Percentiles rank a stretch among this genome's conserved stretches.
Conservation (phyloP, 2,113 vertebrate species). For the Neomonachus schauinslandi region DNA sequence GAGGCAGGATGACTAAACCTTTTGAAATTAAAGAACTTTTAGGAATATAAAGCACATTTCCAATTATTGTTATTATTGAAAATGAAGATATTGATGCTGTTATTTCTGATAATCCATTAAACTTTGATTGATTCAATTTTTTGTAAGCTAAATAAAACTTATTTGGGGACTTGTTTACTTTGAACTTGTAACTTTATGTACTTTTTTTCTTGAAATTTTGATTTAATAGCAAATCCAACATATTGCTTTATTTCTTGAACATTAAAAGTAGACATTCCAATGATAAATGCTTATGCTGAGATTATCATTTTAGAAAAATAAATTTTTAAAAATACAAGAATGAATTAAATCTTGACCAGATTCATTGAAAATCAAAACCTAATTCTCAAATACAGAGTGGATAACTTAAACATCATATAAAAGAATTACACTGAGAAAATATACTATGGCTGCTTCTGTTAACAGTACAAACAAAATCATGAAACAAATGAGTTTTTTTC, state of each 20-base stretch:
- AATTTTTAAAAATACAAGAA: background rate
- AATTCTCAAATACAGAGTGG: background rate
- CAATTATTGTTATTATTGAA: background rate
- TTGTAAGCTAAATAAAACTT: background rate
- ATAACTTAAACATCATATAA: background rate
- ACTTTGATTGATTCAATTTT: background rate
- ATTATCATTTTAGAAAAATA: conserved; percentile 8
- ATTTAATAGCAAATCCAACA: background rate
- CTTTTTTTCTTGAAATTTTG: background rate
- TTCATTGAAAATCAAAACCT: background rate
- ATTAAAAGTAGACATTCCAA: background rate
- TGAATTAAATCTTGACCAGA: background rate
- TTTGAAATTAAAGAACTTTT: background rate
- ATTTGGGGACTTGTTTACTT: background rate
- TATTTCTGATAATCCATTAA: background rate
- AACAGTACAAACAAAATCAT: background rate
- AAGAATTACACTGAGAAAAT: background rate
- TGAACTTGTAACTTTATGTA: background rate
- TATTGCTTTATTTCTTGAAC: background rate
- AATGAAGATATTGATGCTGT: background rate
- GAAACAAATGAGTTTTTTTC: background rate
- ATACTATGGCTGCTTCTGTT: background rate
- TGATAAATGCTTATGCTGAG: background rate
- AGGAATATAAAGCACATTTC: background rate
- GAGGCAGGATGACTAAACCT: background rate